phyloP scores from a whole-genome alignment of 2,888 invertebrate genomes.

The Dasysyrphus tricinctus region DNA sequence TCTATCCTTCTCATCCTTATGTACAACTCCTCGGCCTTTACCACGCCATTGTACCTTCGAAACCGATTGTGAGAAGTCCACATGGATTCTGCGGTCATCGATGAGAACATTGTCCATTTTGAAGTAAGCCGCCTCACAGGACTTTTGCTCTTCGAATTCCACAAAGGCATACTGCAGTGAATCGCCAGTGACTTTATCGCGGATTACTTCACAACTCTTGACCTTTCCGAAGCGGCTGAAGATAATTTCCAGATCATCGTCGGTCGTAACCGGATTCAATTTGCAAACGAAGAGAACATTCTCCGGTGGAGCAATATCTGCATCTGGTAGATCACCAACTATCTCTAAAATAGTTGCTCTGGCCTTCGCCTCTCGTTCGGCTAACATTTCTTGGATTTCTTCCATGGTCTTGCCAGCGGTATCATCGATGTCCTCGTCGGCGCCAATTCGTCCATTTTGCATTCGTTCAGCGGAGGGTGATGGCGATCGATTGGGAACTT shows the following conservation, averaged over 20 bases:
- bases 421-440: constrained; percentile 97
- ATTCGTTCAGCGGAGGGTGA: constrained; percentile 92
- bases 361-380: constrained; percentile 96
- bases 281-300: constrained; percentile 99
- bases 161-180: constrained; percentile 99
- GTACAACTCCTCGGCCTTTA: constrained; percentile 91
- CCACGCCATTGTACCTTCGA: constrained; percentile 96
- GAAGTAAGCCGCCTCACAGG: constrained; percentile 99
- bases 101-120: constrained; percentile 99
- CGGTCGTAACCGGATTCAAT: constrained; percentile 98
- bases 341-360: constrained; percentile 99
- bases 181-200: constrained; percentile 95
- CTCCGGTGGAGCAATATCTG: constrained; percentile 98
- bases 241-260: constrained; percentile 98
- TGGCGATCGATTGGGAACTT: constrained; percentile 93
- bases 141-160: constrained; percentile 95
- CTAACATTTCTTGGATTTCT: constrained; percentile 94
- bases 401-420: constrained; percentile 92
- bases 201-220: constrained; percentile 96
- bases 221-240: constrained; percentile 98
- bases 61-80: constrained; percentile 99
- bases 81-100: constrained; percentile 99
- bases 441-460: constrained; percentile 93
- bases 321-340: constrained; percentile 98
- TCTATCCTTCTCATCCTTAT: constrained; percentile 77